Evolutionary conservation across 2,888 invertebrate species (phyloP).

Genomic region (Rhodophaea formosa): DNA sequence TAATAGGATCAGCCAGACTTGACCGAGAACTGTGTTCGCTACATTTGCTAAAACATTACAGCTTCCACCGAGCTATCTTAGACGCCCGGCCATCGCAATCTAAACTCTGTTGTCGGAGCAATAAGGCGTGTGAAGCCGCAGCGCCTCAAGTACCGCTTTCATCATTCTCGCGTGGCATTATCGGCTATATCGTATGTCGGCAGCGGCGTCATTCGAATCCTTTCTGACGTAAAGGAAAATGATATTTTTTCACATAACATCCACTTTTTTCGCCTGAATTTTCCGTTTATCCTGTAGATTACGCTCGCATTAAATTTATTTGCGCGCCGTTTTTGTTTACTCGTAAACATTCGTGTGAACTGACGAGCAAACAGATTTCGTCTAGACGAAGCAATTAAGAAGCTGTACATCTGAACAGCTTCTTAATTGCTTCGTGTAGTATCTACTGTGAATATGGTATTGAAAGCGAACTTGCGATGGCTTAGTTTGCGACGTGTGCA

Average conservation of each 20-base stretch:
- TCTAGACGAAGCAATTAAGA: slow-evolving; percentile 15
- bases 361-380: slow-evolving; percentile 1
- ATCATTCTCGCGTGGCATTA: slow-evolving; percentile 44
- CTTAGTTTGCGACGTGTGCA: neutral
- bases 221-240: slow-evolving; percentile 37
- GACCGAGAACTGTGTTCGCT: slow-evolving; percentile 43
- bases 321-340: slow-evolving; percentile 10
- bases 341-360: slow-evolving; percentile 2
- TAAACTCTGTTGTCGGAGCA: neutral
- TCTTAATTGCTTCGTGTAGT: too few species aligned
- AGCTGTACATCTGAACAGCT: too few species aligned
- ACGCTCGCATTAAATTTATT: slow-evolving; percentile 18
- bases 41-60: slow-evolving; percentile 42
- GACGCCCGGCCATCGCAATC: slow-evolving; percentile 13
- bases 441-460: too few species aligned
- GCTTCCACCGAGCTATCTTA: slow-evolving; percentile 24
- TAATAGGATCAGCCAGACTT: slow-evolving; percentile 45
- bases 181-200: slow-evolving; percentile 39
- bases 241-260: slow-evolving; percentile 37
- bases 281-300: slow-evolving; percentile 26
- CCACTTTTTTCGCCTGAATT: slow-evolving; percentile 28
- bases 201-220: slow-evolving; percentile 38
- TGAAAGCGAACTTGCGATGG: too few species aligned
- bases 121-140: slow-evolving; percentile 6
- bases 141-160: slow-evolving; percentile 35